Base-by-base conservation (phyloP, 2,888 invertebrate genomes). In the Lampropteryx suffumata region DNA sequence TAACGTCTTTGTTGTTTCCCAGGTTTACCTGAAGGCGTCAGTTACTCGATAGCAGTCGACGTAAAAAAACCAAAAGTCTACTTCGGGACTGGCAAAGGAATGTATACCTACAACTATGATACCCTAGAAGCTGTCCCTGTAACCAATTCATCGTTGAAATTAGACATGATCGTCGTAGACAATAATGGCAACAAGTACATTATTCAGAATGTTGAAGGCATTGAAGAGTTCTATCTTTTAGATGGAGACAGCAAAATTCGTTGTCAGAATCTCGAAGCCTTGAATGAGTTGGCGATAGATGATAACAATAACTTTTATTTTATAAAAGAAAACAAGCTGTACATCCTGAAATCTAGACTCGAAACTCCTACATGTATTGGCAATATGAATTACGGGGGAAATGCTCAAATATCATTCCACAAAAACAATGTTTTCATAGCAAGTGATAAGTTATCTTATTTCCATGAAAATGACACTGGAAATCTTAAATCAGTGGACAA, bases 31-130 rank as follows among this genome's bases (percentile, higher is more conserved):
- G 72, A 79, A 43, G 75, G 77, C 5, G 61, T 70, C 13, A 79
- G 84, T 56, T 85, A 85, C 59, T 86, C 86, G 1, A 67, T 87
- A 41, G 87, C 87, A 3, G 60, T 85, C 10, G 85, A 86, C 58
- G 76, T 75, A 55, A 79, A 73, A 17, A 65, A 74, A 13, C 54
- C 64, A 0, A 75, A 74, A 57, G 81, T 86, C 7, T 87, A 78
- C 59, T 84, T 88, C 47, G 86, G 84, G 6, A 86, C 87, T 12
- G 77, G 69, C n/a, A 65, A 71, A 46, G 87, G 87, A 14, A 76
- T 88, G 46, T 88, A 67, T 55, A 57, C 46, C 7, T 87, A 82
- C 58, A 70, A 79, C 57, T 83, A 87, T 36, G 71, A 79, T 43
- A 65, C 65, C 2, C 67, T 75, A 28, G 62, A 65, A 27, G 83